Percentiles rank a stretch among this genome's conserved stretches.
Conservation (phyloP, 1,140 invertebrate species). For the Saccostrea glomerata region DNA sequence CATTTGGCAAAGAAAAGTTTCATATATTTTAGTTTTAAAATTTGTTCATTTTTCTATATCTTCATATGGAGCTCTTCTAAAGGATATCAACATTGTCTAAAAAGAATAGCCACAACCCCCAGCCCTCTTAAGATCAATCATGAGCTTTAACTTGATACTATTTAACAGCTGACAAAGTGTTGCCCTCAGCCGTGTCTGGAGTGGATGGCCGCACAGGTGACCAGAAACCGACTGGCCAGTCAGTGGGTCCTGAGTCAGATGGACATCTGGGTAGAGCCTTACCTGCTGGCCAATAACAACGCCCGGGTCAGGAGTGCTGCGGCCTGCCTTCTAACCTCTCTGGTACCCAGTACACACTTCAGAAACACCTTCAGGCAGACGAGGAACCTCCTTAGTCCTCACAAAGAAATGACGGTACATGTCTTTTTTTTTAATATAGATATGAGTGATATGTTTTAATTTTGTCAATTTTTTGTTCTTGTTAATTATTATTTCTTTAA, state of each 20-base stretch:
- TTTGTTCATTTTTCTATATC: too few relatives aligned
- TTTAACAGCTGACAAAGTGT: slow-evolving; percentile 84
- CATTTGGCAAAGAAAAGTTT: too few relatives aligned
- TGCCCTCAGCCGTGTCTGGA: slow-evolving; percentile 94
- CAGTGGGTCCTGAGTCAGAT: slow-evolving; percentile 92
- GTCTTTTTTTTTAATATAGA: background rate
- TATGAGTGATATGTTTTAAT: background rate
- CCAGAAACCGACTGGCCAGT: slow-evolving; percentile 92
- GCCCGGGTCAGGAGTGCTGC: slow-evolving; percentile 89
- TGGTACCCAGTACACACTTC: slow-evolving; percentile 93
- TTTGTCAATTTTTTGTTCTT: background rate
- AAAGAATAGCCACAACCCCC: too few relatives aligned
- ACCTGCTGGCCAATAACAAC: slow-evolving; percentile 91
- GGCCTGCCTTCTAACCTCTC: slow-evolving; percentile 90
- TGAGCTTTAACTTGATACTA: background rate
- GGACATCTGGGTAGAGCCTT: slow-evolving; percentile 93
- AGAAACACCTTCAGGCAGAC: slow-evolving; percentile 89
- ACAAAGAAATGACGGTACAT: slow-evolving; percentile 78
- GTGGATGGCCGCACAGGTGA: slow-evolving; percentile 90
- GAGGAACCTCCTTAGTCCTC: slow-evolving; percentile 79
- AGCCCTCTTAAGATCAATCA: too few relatives aligned
- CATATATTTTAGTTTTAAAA: too few relatives aligned
- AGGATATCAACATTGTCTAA: too few relatives aligned
- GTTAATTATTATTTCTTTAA: slow-evolving; percentile 44
- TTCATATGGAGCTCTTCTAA: too few relatives aligned